Evolutionary conservation across 2,797 vertebrate species (phyloP), one percentile per base, ranked within the genome.

Genomic region (Premnoplex brunnescens): DNA sequence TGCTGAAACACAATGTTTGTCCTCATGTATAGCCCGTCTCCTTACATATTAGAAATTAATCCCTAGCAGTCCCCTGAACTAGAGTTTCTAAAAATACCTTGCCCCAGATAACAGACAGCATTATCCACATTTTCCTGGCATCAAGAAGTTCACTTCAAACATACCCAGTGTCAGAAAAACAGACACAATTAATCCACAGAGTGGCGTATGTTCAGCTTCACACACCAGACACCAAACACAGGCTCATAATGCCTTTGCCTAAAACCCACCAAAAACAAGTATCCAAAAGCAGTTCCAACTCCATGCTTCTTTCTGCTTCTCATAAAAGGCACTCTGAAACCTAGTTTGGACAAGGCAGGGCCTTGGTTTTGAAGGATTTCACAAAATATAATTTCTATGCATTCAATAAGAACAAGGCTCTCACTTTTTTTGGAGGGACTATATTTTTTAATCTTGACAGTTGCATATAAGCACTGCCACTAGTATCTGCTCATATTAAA

Each of bases 161-260:
- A 8, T 23, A 62, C 4, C 39, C 16, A 44, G 12, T 20, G 17
- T 60, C 41, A 80, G 81, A 68, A 81, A 71, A 77, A 14, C 62
- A 59, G 64, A 75, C 8, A 46, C 5, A 74, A 2, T 4, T 10
- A n/a, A 44, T 21, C 46, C 89, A 32, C 14, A 34, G 59, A 73
- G 39, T 2, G 7, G 5, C 37, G 6, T 6, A 48, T 5, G 12
- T 44, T 39, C 34, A 48, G 9, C 17, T 72, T 81, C 78, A 74
- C 32, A 71, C 7, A 1, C 0, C 1, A 3, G 16, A 30, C 34
- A 88, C 3, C 10, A 44, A 63, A 44, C 23, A 22, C 0, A 74
- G 32, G 34, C 20, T 79, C 19, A 12, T 23, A 58, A 73, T 4
- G 6, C 30, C 43, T 72, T 72, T 69, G 52, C 13, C 39, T 72